Base-by-base conservation (phyloP, 92 coral and sea anemone genomes). In the Porites lobata region DNA sequence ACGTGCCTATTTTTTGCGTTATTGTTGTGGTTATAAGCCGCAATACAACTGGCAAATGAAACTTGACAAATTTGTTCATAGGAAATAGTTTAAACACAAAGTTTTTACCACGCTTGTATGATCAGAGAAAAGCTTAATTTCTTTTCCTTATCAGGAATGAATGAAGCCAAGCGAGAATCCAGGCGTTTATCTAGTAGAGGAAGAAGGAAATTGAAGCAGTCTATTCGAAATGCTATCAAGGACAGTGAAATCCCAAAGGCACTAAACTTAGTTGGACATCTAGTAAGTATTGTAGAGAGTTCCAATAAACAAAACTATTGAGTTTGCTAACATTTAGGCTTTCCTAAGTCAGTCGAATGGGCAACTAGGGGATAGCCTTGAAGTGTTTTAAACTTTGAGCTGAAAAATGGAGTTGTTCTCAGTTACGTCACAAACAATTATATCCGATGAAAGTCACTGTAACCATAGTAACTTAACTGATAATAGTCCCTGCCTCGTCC, bases 71-170 rank as follows among this genome's bases (percentile, higher is more conserved):
- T 5, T 14, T 38, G 17, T 72, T 22, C 8, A n/a, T 6, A 50
- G 4, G 13, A 15, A 15, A 17, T 71, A 24, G 18, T 22, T 38
- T 29, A 9, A 8, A 9, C 24, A 10, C 32, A 38, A 38, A 38
- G 47, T 38, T 38, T 38, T 38, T 38, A 0, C 6, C 47, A 32
- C 10, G 47, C 8, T 11, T 13, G 51, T 14, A 19, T 43, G 22
- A 43, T n/a, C 56, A 13, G 12, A 72, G 9, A 56, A 56, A 56
- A 13, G 61, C 61, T 56, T n/a, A 7, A 43, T 6, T 72, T 10
- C 63, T 38, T 58, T 43, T 18, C 47, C 50, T 21, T 20, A 50
- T 21, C 81, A 90, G 93, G 90, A 18, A 90, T 86, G 93, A 87
- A 81, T 7, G 87, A 72, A 26, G 88, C 91, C 14, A 68, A 67